A percentile compares a stretch with the other conserved stretches of the same genome.
These are phyloP conservation scores for Scomberomorus guttatus DNA, from an alignment of 2,797 vertebrate genomes.

Conservation along the genomic window DNA sequence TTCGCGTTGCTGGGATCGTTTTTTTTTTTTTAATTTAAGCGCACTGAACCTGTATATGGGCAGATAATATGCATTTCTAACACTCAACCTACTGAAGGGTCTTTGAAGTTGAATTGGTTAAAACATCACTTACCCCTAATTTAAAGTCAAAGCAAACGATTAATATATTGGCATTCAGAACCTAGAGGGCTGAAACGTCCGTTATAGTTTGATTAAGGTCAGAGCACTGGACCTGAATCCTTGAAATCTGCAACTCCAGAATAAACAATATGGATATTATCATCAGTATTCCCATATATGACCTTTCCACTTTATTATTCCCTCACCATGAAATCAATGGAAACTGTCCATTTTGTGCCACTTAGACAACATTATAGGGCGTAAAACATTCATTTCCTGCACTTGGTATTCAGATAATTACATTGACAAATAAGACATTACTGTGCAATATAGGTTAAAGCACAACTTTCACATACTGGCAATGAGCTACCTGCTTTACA, in stretches of 20 bases:
- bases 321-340: constrained; percentile 10
- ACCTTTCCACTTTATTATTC: constrained; percentile 42
- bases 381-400: constrained; percentile 31
- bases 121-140: constrained; percentile 15
- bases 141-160: neutral
- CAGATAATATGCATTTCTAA: constrained; percentile 13
- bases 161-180: constrained; percentile 48
- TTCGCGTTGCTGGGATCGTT: neutral
- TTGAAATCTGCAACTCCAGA: constrained; percentile 12
- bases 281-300: neutral
- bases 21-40: constrained; percentile 12
- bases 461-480: constrained; percentile 13
- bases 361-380: neutral
- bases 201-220: constrained; percentile 45
- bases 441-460: constrained; percentile 18
- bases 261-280: neutral
- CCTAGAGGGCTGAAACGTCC: constrained; percentile 12
- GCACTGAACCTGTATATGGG: neutral
- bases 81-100: neutral
- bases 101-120: neutral
- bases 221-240: constrained; percentile 13
- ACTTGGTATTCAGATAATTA: constrained; percentile 28
- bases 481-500: constrained; percentile 29
- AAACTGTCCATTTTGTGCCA: constrained; percentile 12
- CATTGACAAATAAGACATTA: constrained; percentile 28